A percentile compares a stretch with the other conserved stretches of the same genome.
phyloP scores from a whole-genome alignment of 2,113 vertebrate genomes.

The Pitta sordida region DNA sequence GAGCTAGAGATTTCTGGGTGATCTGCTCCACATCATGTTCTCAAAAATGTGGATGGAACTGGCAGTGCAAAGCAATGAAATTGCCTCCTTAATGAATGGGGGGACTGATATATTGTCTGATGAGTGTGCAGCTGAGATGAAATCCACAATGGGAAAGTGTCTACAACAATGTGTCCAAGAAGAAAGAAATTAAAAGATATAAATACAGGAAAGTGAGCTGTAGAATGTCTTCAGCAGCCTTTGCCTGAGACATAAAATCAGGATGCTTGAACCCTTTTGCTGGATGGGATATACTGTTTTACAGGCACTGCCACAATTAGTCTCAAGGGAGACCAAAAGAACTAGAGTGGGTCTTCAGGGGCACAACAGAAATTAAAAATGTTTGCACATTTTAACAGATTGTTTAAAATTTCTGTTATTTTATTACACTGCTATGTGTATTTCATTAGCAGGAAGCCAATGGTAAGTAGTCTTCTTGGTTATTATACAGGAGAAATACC shows the following conservation, averaged over 20 bases:
- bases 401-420: not conserved
- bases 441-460: not conserved
- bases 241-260: not conserved
- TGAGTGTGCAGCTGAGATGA: not conserved
- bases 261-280: not conserved
- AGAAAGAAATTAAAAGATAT: not conserved
- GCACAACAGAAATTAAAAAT: not conserved
- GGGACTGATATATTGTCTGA: not conserved
- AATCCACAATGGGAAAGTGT: not conserved
- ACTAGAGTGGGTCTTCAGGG: not conserved
- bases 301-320: not conserved
- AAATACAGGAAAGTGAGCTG: not conserved
- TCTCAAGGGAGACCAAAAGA: not conserved
- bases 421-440: not conserved
- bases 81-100: not conserved
- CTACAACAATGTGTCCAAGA: not conserved
- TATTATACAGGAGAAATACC: not conserved
- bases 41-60: not conserved
- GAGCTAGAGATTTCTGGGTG: not conserved
- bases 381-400: not conserved
- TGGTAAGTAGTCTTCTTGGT: not conserved
- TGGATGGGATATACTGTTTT: not conserved
- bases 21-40: not conserved
- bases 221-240: rapidly evolving
- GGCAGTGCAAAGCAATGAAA: not conserved